Evolutionary conservation across 1,140 invertebrate species (phyloP).

Genomic region (Drosophila rhopaloa): DNA sequence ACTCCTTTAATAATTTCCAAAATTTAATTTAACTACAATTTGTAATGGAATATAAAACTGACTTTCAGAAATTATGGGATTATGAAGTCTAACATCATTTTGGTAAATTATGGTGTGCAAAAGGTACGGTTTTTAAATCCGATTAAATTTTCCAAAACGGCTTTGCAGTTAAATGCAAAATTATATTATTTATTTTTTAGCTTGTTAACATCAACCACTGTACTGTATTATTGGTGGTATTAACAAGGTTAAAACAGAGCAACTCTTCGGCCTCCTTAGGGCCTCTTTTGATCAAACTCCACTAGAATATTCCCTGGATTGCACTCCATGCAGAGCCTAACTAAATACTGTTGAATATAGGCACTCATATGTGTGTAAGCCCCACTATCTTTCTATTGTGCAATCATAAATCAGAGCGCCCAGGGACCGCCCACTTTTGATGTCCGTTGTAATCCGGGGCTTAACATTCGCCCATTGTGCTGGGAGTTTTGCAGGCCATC

Average conservation of each 20-base stretch:
- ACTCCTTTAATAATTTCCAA: too few relatives aligned
- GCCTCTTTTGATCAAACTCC: neutral
- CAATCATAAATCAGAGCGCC: slow-evolving; percentile 69
- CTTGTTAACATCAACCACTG: too few relatives aligned
- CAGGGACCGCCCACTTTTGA: slow-evolving; percentile 45
- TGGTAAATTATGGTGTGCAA: too few relatives aligned
- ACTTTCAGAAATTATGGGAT: too few relatives aligned
- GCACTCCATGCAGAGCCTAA: slow-evolving; percentile 28
- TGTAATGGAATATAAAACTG: too few relatives aligned
- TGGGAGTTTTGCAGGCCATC: slow-evolving; percentile 23
- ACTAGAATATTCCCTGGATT: neutral
- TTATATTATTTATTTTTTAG: too few relatives aligned
- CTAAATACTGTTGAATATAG: slow-evolving; percentile 4
- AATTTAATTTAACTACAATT: too few relatives aligned
- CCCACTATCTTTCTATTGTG: slow-evolving; percentile 29
- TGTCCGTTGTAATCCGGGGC: slow-evolving; percentile 63
- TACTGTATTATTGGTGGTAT: neutral
- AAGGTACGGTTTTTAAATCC: too few relatives aligned
- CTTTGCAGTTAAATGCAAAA: too few relatives aligned
- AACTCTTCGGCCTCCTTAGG: neutral
- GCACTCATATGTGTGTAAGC: neutral
- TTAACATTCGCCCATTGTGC: slow-evolving; percentile 61
- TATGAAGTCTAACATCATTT: too few relatives aligned
- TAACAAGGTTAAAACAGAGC: neutral
- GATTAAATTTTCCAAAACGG: too few relatives aligned